A percentile compares a stretch with the other conserved stretches of the same genome.
Evolutionary conservation across 2,113 vertebrate species (phyloP).

Genomic region (Sardina pilchardus): DNA sequence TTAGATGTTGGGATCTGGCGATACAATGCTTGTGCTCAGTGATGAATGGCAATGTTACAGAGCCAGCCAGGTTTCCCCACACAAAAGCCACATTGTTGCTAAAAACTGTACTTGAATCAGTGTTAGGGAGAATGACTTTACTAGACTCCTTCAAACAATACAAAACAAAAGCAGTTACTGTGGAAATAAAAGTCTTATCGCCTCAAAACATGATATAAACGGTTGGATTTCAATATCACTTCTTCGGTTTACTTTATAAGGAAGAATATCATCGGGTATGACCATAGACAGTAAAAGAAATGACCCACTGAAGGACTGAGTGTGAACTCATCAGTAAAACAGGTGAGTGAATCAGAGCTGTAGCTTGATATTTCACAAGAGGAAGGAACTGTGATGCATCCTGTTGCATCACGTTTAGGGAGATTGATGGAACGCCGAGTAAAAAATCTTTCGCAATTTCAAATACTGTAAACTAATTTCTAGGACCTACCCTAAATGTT

Average conservation of each 20-base stretch:
- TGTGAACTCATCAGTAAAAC: not conserved
- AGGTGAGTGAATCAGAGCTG: slow-evolving; percentile 55
- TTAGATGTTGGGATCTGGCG: slow-evolving; percentile 9
- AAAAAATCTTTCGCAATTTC: slow-evolving; percentile 10
- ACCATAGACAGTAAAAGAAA: not conserved
- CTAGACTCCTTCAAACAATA: not conserved
- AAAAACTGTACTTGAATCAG: not conserved
- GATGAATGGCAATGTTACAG: not conserved
- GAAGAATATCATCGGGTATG: not conserved
- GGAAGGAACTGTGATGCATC: slow-evolving; percentile 38
- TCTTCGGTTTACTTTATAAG: not conserved
- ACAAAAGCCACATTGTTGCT: slow-evolving; percentile 2
- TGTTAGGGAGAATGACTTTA: not conserved
- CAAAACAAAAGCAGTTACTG: not conserved
- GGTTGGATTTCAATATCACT: not conserved
- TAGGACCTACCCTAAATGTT: not conserved
- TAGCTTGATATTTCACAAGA: slow-evolving; percentile 47
- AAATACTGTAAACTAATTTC: not conserved
- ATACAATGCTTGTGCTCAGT: not conserved
- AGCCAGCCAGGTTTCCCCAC: not conserved
- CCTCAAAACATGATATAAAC: not conserved
- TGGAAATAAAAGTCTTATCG: not conserved
- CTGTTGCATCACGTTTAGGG: slow-evolving; percentile 52
- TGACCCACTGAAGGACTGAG: not conserved
- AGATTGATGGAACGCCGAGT: not conserved